Base-by-base conservation (phyloP, 1,140 invertebrate species). In the Orius insidiosus region DNA sequence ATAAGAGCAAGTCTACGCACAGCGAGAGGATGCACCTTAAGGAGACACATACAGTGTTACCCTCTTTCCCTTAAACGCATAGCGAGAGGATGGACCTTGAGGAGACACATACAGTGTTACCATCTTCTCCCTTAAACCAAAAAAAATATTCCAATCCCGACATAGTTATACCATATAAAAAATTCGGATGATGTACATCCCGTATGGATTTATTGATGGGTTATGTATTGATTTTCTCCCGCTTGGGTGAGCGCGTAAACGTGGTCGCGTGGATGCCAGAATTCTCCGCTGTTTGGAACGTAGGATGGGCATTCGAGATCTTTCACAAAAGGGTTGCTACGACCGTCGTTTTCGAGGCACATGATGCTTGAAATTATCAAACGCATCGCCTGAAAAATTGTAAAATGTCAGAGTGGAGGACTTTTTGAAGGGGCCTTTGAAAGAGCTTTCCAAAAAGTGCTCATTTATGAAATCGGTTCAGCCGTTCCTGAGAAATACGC, bases 201-300 rank as follows among this genome's bases (percentile, higher is more conserved):
- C 54, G 45, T 37, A 43, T 32, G 18, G 18, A 34, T 54, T 53
- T 11, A 32, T 48, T 30, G 38, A 15, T 5, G 43, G 46, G 6
- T 50, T 48, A 41, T 55, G 54, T 9, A 5, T 10, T 2, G n/a
- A 3, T 18, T 45, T 52, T 50, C 51, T 6, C 49, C 52, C 8
- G 45, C 45, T 47, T 49, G 47, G 18, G 35, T 50, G 7, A 52
- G 6, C 0, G 47, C 30, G 39, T 55, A 55, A 13, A 55, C 46
- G 34, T 55, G 54, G 41, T 55, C 35, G 48, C 52, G 53, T 1
- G 54, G 54, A 11, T 53, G 45, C 54, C 54, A 55, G 1, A 18
- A 9, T 10, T 8, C 2, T n/a, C 45, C 52, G 2, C 38, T 35
- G 32, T 44, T 45, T 14, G 31, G 9, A 32, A 18, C n/a, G 38